A percentile compares a stretch with the other conserved stretches of the same genome.
These are phyloP conservation scores for Drosophila teissieri DNA, from an alignment of 1,140 invertebrate genomes.

Conservation along the genomic window DNA sequence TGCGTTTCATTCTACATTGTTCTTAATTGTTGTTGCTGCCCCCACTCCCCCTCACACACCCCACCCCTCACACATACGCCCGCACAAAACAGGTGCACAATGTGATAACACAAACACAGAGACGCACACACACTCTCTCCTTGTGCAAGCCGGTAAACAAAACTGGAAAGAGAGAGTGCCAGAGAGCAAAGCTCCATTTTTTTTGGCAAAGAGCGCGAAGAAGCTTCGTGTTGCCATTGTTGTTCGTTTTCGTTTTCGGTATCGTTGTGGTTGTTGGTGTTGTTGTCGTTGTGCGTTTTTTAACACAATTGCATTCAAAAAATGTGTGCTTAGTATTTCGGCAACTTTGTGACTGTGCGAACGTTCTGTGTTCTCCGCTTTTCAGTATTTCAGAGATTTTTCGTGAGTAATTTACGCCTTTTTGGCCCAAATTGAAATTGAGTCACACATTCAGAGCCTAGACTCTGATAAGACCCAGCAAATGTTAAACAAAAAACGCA, in stretches of 20 bases:
- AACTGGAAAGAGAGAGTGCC: slow-evolving; percentile 35
- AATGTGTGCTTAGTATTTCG: slow-evolving; percentile 80
- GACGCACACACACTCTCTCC: neutral
- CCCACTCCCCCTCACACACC: neutral
- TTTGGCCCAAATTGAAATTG: slow-evolving; percentile 31
- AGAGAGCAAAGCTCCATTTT: slow-evolving; percentile 9
- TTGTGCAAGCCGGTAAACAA: slow-evolving; percentile 68
- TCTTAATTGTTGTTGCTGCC: slow-evolving; percentile 35
- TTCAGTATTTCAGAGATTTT: slow-evolving; percentile 61
- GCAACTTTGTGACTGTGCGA: slow-evolving; percentile 77
- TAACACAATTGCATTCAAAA: slow-evolving; percentile 74
- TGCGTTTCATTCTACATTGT: slow-evolving; percentile 52
- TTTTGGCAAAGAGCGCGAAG: slow-evolving; percentile 47
- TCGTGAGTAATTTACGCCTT: slow-evolving; percentile 47
- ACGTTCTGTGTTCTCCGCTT: slow-evolving; percentile 58
- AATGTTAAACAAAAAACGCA: slow-evolving; percentile 2
- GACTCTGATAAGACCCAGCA: slow-evolving; percentile 18
- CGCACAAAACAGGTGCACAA: slow-evolving; percentile 55
- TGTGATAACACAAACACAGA: slow-evolving; percentile 59
- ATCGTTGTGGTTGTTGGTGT: slow-evolving; percentile 1
- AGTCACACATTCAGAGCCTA: slow-evolving; percentile 15
- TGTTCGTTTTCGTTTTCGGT: slow-evolving; percentile 30
- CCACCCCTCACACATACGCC: slow-evolving; percentile 21
- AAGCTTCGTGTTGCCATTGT: slow-evolving; percentile 35
- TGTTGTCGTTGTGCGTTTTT: slow-evolving; percentile 46